phyloP scores from a whole-genome alignment of 1,140 invertebrate species.

The Hormaphis cornu region DNA sequence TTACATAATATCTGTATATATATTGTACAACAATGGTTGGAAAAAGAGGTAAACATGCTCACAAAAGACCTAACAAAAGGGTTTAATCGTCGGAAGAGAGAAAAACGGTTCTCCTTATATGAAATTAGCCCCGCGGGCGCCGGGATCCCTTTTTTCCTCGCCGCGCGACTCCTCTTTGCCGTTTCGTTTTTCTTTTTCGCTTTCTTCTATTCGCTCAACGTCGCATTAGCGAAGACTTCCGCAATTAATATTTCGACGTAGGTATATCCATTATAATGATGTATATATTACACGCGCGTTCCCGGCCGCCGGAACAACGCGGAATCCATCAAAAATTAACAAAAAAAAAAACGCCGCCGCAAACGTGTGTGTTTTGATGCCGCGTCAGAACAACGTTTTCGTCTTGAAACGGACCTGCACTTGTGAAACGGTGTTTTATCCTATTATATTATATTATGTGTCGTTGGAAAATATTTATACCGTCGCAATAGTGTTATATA shows the following conservation, averaged over 20 bases:
- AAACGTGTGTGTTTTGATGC: too few species aligned
- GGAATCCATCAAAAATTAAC: background rate
- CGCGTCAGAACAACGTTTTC: too few species aligned
- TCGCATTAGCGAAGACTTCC: constrained; percentile 13
- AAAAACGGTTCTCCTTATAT: constrained; percentile 24
- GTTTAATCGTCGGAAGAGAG: constrained; percentile 22
- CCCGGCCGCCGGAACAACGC: background rate
- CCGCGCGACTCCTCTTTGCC: background rate
- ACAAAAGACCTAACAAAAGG: constrained; percentile 25
- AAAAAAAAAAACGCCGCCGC: background rate
- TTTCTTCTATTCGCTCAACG: background rate
- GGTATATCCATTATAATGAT: too few species aligned
- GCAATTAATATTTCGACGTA: constrained; percentile 1
- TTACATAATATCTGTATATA: background rate
- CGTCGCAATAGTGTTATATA: too few species aligned
- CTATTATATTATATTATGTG: too few species aligned
- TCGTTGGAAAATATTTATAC: too few species aligned
- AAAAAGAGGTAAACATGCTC: constrained; percentile 22
- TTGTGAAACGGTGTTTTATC: too few species aligned
- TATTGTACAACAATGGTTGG: background rate
- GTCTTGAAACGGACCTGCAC: too few species aligned
- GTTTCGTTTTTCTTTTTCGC: background rate
- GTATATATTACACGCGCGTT: too few species aligned
- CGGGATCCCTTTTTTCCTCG: background rate
- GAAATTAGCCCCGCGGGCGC: constrained; percentile 18